A percentile compares a stretch with the other conserved stretches of the same genome.
Conservation (phyloP, 2,888 invertebrate species). For the Ectropis crepuscularia region DNA sequence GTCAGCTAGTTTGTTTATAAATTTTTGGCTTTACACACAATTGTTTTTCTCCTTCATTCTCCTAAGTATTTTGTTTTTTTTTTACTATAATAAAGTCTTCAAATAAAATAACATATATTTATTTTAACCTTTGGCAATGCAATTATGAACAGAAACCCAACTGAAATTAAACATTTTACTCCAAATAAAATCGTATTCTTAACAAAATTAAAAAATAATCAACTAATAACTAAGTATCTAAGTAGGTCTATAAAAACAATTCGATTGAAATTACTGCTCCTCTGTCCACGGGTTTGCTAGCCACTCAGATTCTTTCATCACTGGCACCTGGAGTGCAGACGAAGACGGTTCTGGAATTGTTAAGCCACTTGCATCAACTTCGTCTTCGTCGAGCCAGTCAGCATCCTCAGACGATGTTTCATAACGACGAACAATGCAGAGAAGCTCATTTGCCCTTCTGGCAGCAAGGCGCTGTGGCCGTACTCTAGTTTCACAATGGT, state of each 20-base stretch:
- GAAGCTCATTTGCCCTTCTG: constrained; percentile 44
- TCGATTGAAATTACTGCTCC: constrained; percentile 14
- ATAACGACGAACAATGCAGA: constrained; percentile 35
- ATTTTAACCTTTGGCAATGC: no score
- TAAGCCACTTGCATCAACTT: no score
- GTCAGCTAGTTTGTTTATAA: no score
- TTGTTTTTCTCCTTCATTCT: constrained; percentile 26
- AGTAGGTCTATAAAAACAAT: constrained; percentile 41
- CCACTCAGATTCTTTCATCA: no score
- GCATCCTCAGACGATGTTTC: no score
- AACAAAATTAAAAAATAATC: constrained; percentile 39
- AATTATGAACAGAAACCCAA: no score
- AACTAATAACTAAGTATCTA: constrained; percentile 35
- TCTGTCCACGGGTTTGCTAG: no score
- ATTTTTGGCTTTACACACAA: constrained; percentile 31
- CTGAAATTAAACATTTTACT: constrained; percentile 33
- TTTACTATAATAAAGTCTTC: constrained; percentile 35
- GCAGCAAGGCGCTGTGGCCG: constrained; percentile 42
- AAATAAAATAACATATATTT: constrained; percentile 20
- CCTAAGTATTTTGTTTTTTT: constrained; percentile 29
- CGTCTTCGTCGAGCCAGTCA: no score
- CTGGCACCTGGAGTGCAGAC: no score
- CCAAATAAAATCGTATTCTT: constrained; percentile 39
- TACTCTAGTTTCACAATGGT: constrained; percentile 37
- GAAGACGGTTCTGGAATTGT: no score